A percentile compares a stretch with the other conserved stretches of the same genome.
phyloP scores from a whole-genome alignment of 30 jellyfish, hydroid and myxozoan genomes.

The Rhopilema esculentum region DNA sequence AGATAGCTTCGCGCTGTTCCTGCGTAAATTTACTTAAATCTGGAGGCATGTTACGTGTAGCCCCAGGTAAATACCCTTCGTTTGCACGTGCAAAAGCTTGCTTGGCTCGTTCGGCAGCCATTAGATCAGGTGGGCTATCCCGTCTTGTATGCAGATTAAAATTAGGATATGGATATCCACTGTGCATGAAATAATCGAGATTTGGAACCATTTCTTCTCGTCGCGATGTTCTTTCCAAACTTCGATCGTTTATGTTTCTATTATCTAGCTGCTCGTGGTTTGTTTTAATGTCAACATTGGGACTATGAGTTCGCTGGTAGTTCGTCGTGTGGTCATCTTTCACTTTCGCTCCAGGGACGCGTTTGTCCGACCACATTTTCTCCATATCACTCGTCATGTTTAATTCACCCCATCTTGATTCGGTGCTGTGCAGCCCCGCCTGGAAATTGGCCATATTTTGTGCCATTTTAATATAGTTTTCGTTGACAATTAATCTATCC shows the following conservation, averaged over 20 bases:
- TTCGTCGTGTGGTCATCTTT: slow-evolving; percentile 57
- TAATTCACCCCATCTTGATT: slow-evolving; percentile 64
- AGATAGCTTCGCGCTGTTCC: slow-evolving; percentile 65
- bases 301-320: slow-evolving; percentile 44
- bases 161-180: slow-evolving; percentile 56
- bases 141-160: slow-evolving; percentile 63
- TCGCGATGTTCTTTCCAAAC: slow-evolving; percentile 28
- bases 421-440: slow-evolving; percentile 20
- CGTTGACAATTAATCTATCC: slow-evolving; percentile 36
- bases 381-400: slow-evolving; percentile 9
- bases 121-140: slow-evolving; percentile 76
- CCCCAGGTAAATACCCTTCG: slow-evolving; percentile 52
- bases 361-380: slow-evolving; percentile 40
- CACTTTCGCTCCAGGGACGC: slow-evolving; percentile 61
- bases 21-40: slow-evolving; percentile 51
- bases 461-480: slow-evolving; percentile 50
- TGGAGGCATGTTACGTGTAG: slow-evolving; percentile 69
- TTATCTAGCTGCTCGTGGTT: slow-evolving; percentile 61
- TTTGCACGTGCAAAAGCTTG: slow-evolving; percentile 71
- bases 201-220: slow-evolving; percentile 54
- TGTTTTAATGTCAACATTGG: slow-evolving; percentile 33
- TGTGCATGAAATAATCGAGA: slow-evolving; percentile 65
- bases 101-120: slow-evolving; percentile 73
- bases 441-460: slow-evolving; percentile 44
- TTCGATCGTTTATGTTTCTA: slow-evolving; percentile 34